phyloP scores from a whole-genome alignment of 1,140 invertebrate species.

The Eriosoma lanigerum region DNA sequence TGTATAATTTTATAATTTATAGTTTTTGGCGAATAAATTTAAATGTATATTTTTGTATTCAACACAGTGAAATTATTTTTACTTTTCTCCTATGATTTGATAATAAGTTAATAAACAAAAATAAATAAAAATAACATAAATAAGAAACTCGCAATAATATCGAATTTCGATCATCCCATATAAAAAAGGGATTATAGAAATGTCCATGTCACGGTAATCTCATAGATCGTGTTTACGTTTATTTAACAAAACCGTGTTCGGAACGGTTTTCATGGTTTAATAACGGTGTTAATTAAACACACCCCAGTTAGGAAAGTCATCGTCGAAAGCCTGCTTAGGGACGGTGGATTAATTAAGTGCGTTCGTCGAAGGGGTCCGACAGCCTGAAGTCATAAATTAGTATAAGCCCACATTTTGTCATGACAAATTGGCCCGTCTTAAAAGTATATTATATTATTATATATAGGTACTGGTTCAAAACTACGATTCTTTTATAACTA shows the following conservation, averaged over 20 bases:
- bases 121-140: no score
- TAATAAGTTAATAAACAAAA: no score
- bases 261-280: not conserved
- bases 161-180: no score
- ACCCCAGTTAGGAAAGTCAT: conserved; percentile 31
- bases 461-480: no score
- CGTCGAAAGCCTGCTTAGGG: not conserved
- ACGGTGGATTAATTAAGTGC: conserved; percentile 22
- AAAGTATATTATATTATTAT: not conserved
- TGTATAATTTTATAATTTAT: no score
- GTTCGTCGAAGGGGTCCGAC: conserved; percentile 23
- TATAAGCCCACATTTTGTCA: conserved; percentile 26
- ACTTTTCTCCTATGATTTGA: no score
- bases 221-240: not conserved
- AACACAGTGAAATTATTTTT: no score
- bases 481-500: no score
- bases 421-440: conserved; percentile 42
- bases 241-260: conserved; percentile 17
- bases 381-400: conserved; percentile 24
- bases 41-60: no score
- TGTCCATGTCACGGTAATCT: not conserved
- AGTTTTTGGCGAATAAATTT: no score
- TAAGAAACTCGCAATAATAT: no score
- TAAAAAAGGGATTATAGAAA: conserved; percentile 2
- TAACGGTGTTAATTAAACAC: conserved; percentile 20